A percentile compares a stretch with the other conserved stretches of the same genome.
phyloP scores from a whole-genome alignment of 2,113 vertebrate genomes.

The Oncorhynchus masou region DNA sequence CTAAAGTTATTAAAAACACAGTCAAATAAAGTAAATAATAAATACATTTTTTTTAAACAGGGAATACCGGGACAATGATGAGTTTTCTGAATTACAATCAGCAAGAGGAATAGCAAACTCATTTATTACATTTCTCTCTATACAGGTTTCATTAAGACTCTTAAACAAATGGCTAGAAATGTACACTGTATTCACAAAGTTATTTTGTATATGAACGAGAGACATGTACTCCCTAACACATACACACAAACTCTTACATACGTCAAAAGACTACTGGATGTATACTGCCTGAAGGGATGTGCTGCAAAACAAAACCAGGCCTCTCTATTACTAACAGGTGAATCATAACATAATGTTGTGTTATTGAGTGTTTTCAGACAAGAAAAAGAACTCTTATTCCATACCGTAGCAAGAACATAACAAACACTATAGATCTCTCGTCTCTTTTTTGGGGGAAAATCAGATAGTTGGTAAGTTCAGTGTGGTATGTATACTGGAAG shows the following conservation, averaged over 20 bases:
- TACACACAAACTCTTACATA: background rate
- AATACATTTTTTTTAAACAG: conserved; percentile 26
- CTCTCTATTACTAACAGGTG: too few species aligned
- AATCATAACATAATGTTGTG: conserved; percentile 1
- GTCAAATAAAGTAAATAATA: too few species aligned
- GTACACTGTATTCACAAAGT: conserved; percentile 46
- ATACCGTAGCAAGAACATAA: background rate
- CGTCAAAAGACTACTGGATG: background rate
- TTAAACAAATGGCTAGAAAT: conserved; percentile 31
- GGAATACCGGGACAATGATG: conserved; percentile 47
- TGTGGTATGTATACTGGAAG: background rate
- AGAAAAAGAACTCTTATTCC: conserved; percentile 2
- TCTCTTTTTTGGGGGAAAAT: too few species aligned
- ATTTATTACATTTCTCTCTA: conserved; percentile 76
- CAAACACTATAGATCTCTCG: background rate
- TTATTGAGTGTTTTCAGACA: background rate
- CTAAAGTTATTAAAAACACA: conserved; percentile 29
- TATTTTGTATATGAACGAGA: background rate
- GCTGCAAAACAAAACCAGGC: too few species aligned
- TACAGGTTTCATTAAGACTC: conserved; percentile 72
- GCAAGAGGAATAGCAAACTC: conserved; percentile 79
- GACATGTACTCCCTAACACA: conserved; percentile 10
- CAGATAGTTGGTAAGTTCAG: background rate
- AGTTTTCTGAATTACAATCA: conserved; percentile 51
- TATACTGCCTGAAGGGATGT: conserved; percentile 29